Evolutionary conservation across 2,888 invertebrate genomes (phyloP), one percentile per base, ranked within the genome.

Genomic region (Zaprionus lineosus): DNA sequence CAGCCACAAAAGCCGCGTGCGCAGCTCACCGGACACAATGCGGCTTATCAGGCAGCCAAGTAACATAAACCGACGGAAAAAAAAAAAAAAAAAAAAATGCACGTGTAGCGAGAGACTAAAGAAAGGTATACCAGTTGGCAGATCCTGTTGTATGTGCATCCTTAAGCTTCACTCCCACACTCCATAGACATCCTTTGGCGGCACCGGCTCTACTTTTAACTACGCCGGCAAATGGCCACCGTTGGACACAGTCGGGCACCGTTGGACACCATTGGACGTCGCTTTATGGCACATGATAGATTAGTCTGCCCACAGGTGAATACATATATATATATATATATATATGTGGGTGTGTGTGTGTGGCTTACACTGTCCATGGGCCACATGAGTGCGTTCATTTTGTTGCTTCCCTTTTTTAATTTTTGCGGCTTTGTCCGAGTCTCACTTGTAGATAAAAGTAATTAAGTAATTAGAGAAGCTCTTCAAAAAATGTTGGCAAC

Each of bases 281-380:
- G 72, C 84, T 82, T 77, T 82, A 84, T 77, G 82, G 74, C 86
- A 84, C 86, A 82, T 82, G 86, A 82, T 85, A 82, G 81, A 82
- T 82, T 85, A 82, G 81, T 72, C 79, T 63, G 78, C 84, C 66
- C 84, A 64, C 81, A 82, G 81, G 81, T 82, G 86, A n/a, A n/a
- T n/a, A n/a, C n/a, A n/a, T n/a, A n/a, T n/a, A n/a, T n/a, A n/a
- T n/a, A n/a, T n/a, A n/a, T n/a, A n/a, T n/a, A n/a, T n/a, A n/a
- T n/a, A n/a, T n/a, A n/a, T 66, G 61, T 34, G 46, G 43, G 11
- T 14, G 3, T 44, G 1, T 36, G 18, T 24, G 34, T 52, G 61
- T 16, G 44, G 51, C 50, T 57, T 68, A 66, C 48, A 21, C 40
- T 55, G 50, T 36, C 51, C 63, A 24, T 24, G 6, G 8, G 37